Evolutionary conservation across 1,140 invertebrate genomes (phyloP).

Genomic region (Tenebrio molitor): DNA sequence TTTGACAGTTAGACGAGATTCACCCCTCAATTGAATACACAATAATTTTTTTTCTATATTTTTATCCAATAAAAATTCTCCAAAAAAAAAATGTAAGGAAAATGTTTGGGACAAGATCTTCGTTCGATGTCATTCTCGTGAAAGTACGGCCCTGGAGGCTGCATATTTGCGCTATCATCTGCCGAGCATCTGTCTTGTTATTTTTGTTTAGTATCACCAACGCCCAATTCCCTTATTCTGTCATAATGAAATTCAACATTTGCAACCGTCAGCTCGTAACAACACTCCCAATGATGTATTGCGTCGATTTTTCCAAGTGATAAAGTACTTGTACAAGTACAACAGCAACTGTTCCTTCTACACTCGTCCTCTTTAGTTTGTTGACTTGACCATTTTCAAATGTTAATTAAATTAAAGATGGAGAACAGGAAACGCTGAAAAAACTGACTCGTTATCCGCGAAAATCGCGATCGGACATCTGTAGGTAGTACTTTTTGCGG

Average conservation of each 20-base stretch:
- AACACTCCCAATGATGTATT: not conserved
- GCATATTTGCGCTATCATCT: too few species aligned
- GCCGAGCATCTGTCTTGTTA: too few species aligned
- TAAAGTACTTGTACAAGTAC: conserved; percentile 3
- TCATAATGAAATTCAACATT: not conserved
- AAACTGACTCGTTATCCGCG: not conserved
- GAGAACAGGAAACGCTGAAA: conserved; percentile 13
- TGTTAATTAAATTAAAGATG: conserved; percentile 31
- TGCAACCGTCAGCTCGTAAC: not conserved
- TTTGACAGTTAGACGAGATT: too few species aligned
- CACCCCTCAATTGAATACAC: too few species aligned
- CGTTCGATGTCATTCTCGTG: too few species aligned
- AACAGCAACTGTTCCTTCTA: conserved; percentile 1
- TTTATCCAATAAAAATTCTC: too few species aligned
- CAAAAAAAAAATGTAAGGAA: too few species aligned
- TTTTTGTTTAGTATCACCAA: too few species aligned
- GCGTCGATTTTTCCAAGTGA: not conserved
- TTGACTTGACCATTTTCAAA: conserved; percentile 22
- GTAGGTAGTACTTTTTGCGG: too few species aligned
- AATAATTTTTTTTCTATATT: too few species aligned
- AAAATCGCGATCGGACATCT: not conserved
- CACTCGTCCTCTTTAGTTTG: conserved; percentile 8
- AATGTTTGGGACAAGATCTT: too few species aligned
- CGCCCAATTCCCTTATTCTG: not conserved
- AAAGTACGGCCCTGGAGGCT: too few species aligned